Conservation (phyloP, 1,140 invertebrate species). For the Zaprionus vittiger region DNA sequence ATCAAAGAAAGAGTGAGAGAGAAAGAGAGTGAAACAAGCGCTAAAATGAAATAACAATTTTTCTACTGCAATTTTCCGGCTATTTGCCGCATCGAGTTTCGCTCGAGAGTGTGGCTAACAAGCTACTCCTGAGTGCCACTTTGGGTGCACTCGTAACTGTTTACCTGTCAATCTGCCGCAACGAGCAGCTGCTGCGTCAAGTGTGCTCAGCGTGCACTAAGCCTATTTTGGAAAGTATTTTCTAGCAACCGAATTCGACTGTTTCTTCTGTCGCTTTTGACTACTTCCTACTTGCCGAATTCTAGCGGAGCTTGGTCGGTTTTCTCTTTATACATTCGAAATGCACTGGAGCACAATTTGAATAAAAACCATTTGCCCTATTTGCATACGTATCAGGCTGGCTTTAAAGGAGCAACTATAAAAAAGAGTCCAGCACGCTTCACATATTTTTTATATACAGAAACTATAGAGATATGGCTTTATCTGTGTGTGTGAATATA, state of each 20-base stretch:
- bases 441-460: conserved; percentile 26
- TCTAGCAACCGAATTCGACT: conserved; percentile 27
- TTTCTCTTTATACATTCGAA: conserved; percentile 63
- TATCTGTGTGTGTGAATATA: conserved; percentile 16
- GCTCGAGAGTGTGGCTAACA: conserved; percentile 65
- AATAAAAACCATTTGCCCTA: conserved; percentile 79
- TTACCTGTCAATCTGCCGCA: conserved; percentile 42
- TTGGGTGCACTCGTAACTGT: conserved; percentile 51
- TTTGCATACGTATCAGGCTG: conserved; percentile 69
- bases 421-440: conserved; percentile 4
- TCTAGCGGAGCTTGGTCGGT: not conserved
- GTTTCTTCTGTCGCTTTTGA: conserved; percentile 30
- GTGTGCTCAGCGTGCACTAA: conserved; percentile 40
- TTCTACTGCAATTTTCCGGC: conserved; percentile 59
- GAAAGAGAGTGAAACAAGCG: conserved; percentile 15
- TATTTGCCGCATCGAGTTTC: conserved; percentile 62
- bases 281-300: conserved; percentile 4
- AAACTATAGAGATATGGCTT: not conserved
- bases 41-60: conserved; percentile 49
- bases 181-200: conserved; percentile 19
- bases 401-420: conserved; percentile 29
- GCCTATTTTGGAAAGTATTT: conserved; percentile 59
- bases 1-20: conserved; percentile 27
- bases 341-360: conserved; percentile 68
- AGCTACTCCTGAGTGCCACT: conserved; percentile 66